Evolutionary conservation across 1,140 invertebrate genomes (phyloP), one percentile per base, ranked within the genome.

Genomic region (Drosophila orosa): DNA sequence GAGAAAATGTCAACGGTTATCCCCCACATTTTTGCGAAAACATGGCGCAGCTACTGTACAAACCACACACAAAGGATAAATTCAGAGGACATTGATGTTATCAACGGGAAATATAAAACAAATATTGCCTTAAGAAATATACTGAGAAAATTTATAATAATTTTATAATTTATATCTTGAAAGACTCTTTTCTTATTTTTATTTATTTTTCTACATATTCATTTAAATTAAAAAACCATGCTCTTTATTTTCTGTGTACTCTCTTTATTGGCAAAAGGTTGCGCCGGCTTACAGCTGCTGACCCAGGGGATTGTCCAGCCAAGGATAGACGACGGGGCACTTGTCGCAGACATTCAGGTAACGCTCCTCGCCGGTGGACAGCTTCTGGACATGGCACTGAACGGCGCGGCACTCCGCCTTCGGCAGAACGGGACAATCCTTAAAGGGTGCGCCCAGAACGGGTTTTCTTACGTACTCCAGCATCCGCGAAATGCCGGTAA

Each of bases 291-390:
- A 86, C 65, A 67, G 48, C 59, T 68, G 50, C 60, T 56, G 44
- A 22, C 92, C 93, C 35, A 91, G 65, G 33, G 93, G 92, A 85
- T 93, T 93, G 22, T 78, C 82, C 54, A 93, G 62, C 93, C 92
- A 93, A 35, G 93, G 93, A 78, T 93, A 93, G 17, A 89, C 90
- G 22, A 55, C 52, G 1, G 92, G 93, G 59, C 93, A 93, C 42
- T 83, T 63, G 65, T 91, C 90, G 67, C 93, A 93, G 19, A 92
- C 91, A 31, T 61, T 92, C 90, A 93, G 92, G 59, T 92, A 92
- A 35, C 92, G 91, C 25, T 57, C 79, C 55, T 92, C 90, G 19
- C 77, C 80, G 22, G 78, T 90, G 42, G 84, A 65, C 15, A 62
- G 9, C 65, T 93, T 93, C 24, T 63, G 55, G 22, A 93, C 74